Evolutionary conservation across 53 echinoderm and acorn worm genomes (phyloP).

Genomic region (Holothuria leucospilota): DNA sequence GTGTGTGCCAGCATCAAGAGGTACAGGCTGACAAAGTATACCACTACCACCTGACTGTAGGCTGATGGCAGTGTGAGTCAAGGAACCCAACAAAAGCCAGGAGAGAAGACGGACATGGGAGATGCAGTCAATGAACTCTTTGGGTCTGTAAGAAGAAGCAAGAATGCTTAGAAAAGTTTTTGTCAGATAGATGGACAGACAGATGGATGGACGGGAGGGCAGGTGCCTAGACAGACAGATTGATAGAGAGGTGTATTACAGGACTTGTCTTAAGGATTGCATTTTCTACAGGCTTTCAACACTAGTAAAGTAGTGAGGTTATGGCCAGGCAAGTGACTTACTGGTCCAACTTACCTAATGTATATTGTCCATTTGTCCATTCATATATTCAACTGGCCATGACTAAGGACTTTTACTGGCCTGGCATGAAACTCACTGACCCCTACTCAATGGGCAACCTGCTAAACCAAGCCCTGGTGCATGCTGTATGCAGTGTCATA

Average conservation of each 20-base stretch:
- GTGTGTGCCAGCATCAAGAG: slow-evolving; percentile 91
- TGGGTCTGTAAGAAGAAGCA: slow-evolving; percentile 69
- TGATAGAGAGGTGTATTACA: background rate
- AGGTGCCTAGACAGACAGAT: background rate
- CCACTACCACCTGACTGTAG: slow-evolving; percentile 71
- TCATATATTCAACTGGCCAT: too few species aligned
- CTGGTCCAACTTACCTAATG: too few species aligned
- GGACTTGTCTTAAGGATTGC: background rate
- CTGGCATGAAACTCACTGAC: too few species aligned
- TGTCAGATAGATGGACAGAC: background rate
- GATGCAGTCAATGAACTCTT: slow-evolving; percentile 98
- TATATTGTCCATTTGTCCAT: too few species aligned
- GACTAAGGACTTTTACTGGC: too few species aligned
- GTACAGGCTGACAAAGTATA: slow-evolving; percentile 84
- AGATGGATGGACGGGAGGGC: background rate
- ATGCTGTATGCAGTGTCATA: too few species aligned
- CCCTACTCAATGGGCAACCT: too few species aligned
- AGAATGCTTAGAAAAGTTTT: background rate
- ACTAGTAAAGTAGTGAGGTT: too few species aligned
- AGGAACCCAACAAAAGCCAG: slow-evolving; percentile 91
- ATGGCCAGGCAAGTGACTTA: too few species aligned
- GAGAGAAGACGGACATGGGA: slow-evolving; percentile 95
- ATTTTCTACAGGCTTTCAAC: too few species aligned
- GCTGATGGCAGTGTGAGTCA: slow-evolving; percentile 92
- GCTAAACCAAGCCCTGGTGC: too few species aligned